These are phyloP conservation scores for Nasonia vitripennis DNA, from an alignment of 1,140 invertebrate species.

Conservation along the genomic window DNA sequence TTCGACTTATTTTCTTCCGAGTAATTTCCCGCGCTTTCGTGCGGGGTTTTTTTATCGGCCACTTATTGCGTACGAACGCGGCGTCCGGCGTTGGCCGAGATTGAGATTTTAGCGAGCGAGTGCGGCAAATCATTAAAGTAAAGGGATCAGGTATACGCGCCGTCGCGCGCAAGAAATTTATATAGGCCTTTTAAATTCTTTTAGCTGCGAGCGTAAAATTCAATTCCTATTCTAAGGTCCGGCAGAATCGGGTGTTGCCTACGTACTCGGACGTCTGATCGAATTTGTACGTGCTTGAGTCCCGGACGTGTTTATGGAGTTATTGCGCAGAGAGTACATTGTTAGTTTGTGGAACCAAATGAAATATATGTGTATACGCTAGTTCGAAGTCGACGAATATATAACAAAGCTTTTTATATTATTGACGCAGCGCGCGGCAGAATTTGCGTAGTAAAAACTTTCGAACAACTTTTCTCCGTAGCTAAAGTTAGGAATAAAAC, in stretches of 20 bases:
- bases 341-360: too few species aligned
- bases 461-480: too few species aligned
- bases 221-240: constrained; percentile 8
- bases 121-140: background rate
- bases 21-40: background rate
- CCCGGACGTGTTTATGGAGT: background rate
- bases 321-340: background rate
- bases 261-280: background rate
- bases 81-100: background rate
- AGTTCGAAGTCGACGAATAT: too few species aligned
- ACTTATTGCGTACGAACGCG: background rate
- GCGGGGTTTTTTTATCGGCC: background rate
- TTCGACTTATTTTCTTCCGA: background rate
- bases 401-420: too few species aligned
- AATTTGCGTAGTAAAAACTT: too few species aligned
- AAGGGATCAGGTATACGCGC: background rate
- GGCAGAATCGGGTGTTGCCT: background rate
- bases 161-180: background rate
- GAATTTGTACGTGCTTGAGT: background rate
- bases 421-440: too few species aligned
- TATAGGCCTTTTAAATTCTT: constrained; percentile 20
- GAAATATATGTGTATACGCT: too few species aligned
- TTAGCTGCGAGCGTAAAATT: constrained; percentile 25
- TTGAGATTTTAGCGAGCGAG: constrained; percentile 17
- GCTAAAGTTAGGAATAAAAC: too few species aligned